Percentiles rank a stretch among this genome's conserved stretches.
phyloP scores from a whole-genome alignment of 2,113 vertebrate species.

The Atractosteus spatula region DNA sequence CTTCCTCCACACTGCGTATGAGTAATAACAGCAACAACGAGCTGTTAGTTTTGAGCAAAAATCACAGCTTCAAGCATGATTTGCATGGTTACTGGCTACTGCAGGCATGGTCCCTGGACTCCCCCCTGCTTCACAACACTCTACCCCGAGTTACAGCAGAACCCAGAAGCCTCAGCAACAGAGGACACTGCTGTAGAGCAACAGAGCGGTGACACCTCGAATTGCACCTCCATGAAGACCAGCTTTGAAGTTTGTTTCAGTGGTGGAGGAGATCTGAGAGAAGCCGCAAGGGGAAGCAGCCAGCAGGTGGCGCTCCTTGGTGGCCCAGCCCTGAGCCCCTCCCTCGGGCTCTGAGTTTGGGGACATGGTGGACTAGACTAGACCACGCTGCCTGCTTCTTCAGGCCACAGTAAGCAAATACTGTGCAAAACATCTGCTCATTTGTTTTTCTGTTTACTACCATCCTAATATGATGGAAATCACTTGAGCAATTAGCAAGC shows the following conservation, averaged over 20 bases:
- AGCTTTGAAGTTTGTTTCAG: not conserved
- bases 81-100: no score
- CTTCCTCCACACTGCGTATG: no score
- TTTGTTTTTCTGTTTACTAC: constrained; percentile 30
- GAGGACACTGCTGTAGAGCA: not conserved
- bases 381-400: no score
- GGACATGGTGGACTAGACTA: no score
- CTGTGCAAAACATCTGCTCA: constrained; percentile 22
- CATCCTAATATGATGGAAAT: constrained; percentile 28
- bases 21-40: no score
- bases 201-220: constrained; percentile 5
- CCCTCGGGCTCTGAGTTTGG: not conserved
- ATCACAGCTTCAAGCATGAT: no score
- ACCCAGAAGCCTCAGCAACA: not conserved
- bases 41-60: no score
- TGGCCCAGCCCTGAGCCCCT: not conserved
- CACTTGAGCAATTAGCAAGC: constrained; percentile 35
- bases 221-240: constrained; percentile 1
- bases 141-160: not conserved
- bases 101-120: no score
- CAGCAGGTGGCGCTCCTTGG: not conserved
- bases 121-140: no score
- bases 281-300: no score
- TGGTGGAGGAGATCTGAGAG: no score
- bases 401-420: constrained; percentile 1